phyloP scores from a whole-genome alignment of 2,797 vertebrate genomes.

The Peromyscus melanophrys region DNA sequence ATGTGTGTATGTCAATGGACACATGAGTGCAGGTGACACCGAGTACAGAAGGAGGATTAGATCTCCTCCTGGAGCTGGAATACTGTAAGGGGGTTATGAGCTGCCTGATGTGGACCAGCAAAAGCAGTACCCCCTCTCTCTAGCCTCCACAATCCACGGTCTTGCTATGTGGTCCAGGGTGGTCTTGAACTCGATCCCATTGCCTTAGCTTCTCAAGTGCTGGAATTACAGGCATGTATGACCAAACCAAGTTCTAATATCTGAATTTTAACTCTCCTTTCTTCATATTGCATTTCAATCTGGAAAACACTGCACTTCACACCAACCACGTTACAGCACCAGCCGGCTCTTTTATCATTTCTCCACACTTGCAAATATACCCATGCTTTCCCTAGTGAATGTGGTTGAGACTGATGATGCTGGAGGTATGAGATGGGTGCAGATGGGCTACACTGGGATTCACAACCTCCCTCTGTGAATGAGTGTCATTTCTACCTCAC shows the following conservation, averaged over 20 bases:
- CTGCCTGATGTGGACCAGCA: no score
- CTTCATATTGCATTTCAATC: constrained; percentile 55
- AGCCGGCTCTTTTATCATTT: constrained; percentile 4
- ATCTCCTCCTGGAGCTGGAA: background rate
- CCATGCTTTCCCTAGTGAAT: background rate
- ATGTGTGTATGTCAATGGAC: background rate
- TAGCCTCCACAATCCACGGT: background rate
- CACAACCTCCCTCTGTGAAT: constrained; percentile 30
- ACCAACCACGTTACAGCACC: background rate
- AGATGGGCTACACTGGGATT: constrained; percentile 25
- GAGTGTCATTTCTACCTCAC: background rate
- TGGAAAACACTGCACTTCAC: background rate
- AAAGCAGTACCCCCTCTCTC: background rate
- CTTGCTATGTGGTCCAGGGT: background rate
- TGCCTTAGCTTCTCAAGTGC: background rate
- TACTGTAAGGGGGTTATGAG: background rate
- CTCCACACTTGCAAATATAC: constrained; percentile 39
- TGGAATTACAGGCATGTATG: background rate
- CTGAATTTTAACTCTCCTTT: constrained; percentile 10
- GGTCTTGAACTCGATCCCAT: background rate
- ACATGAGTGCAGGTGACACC: background rate
- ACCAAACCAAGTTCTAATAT: background rate
- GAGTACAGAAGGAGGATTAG: background rate
- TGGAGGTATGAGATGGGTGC: background rate
- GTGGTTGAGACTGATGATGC: background rate